Evolutionary conservation across 2,797 vertebrate species (phyloP).

Genomic region (Sebastes miniatus): DNA sequence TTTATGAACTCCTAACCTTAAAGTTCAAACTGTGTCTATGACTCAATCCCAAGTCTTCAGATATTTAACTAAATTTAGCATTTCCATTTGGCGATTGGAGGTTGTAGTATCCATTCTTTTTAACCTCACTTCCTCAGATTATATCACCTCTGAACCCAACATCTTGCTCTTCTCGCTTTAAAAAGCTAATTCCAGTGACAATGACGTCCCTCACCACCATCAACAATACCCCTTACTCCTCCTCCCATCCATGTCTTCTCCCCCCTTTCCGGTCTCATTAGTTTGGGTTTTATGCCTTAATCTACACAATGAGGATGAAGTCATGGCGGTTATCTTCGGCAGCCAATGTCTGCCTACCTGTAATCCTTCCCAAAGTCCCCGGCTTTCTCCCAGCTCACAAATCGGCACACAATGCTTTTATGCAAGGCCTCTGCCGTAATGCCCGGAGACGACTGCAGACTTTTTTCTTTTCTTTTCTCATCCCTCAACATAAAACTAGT

Average conservation of each 20-base stretch:
- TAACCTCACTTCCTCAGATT: constrained; percentile 3
- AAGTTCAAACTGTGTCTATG: too few relatives aligned
- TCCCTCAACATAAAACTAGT: constrained; percentile 51
- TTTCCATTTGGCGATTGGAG: neutral
- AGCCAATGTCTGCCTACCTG: constrained; percentile 80
- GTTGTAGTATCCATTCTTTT: neutral
- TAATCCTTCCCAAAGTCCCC: constrained; percentile 78
- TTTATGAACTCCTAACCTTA: too few relatives aligned
- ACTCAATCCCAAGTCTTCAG: neutral
- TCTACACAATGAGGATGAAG: constrained; percentile 91
- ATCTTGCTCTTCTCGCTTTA: constrained; percentile 29
- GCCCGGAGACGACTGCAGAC: constrained; percentile 49
- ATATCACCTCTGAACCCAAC: constrained; percentile 2
- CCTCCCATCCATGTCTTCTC: constrained; percentile 49
- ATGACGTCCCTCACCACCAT: constrained; percentile 33
- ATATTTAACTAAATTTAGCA: neutral
- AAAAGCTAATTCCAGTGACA: constrained; percentile 42
- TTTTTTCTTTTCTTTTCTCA: constrained; percentile 42
- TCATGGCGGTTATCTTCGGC: constrained; percentile 86
- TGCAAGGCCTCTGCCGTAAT: constrained; percentile 60
- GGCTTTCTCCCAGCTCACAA: constrained; percentile 69
- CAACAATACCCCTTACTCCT: constrained; percentile 60
- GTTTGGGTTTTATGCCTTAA: constrained; percentile 90
- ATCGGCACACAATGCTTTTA: constrained; percentile 71
- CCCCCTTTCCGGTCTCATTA: constrained; percentile 84